Evolutionary conservation across 2,113 vertebrate genomes (phyloP).

Genomic region (Aspidoscelis tigris): DNA sequence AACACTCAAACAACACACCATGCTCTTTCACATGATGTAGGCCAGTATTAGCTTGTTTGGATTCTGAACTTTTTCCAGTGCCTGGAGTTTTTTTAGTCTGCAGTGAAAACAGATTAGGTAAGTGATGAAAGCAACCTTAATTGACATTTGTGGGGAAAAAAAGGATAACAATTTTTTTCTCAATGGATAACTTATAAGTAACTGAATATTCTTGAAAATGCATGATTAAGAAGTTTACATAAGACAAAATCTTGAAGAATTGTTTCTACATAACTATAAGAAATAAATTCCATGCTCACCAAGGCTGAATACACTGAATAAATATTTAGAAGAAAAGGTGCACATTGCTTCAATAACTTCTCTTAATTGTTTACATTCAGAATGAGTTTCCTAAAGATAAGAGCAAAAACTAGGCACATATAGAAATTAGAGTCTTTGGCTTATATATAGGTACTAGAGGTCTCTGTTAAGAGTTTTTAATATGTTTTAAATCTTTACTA

Average conservation of each 20-base stretch:
- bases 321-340: not conserved
- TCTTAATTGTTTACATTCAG: not conserved
- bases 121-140: not conserved
- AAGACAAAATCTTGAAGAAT: not conserved
- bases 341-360: fast-evolving
- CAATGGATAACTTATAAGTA: not conserved
- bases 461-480: too few species aligned
- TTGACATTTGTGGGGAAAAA: not conserved
- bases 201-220: constrained; percentile 11
- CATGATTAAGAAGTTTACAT: not conserved
- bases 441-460: not conserved
- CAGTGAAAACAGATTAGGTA: constrained; percentile 38
- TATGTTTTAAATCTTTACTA: too few species aligned
- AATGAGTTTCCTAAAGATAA: not conserved
- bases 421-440: too few species aligned
- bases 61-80: constrained; percentile 41
- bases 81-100: constrained; percentile 67
- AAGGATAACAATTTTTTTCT: not conserved
- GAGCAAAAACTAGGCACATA: not conserved
- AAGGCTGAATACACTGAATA: not conserved
- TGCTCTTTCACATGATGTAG: constrained; percentile 87
- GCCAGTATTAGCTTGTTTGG: constrained; percentile 58
- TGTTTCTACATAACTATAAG: not conserved
- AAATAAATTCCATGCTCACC: constrained; percentile 5
- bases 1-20: constrained; percentile 93